phyloP scores from a whole-genome alignment of 2,113 vertebrate genomes.

The Trachemys scripta region DNA sequence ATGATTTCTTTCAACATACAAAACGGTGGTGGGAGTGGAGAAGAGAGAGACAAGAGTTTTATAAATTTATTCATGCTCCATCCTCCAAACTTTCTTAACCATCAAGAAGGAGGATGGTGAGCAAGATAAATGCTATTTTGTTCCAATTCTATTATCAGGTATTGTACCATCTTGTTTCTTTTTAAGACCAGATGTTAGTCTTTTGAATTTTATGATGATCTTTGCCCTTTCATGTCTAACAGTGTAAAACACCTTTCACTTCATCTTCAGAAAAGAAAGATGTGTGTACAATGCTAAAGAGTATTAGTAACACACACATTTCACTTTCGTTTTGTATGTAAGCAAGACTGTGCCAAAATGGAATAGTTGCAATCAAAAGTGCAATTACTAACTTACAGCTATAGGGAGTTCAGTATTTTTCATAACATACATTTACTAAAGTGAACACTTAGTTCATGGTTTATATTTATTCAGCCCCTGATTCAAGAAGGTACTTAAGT shows the following conservation, averaged over 20 bases:
- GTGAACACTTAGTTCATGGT: neutral
- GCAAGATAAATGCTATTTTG: neutral
- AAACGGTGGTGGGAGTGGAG: neutral
- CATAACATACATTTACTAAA: neutral
- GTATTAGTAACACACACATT: neutral
- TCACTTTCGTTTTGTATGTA: neutral
- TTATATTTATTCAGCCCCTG: neutral
- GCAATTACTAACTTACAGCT: neutral
- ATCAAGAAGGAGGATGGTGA: neutral
- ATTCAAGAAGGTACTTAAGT: neutral
- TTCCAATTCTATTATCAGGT: neutral
- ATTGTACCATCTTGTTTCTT: neutral
- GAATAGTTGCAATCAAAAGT: neutral
- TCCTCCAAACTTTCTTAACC: neutral
- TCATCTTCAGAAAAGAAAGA: constrained; percentile 1
- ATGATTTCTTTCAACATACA: neutral
- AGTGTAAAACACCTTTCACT: neutral
- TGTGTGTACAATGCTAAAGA: neutral
- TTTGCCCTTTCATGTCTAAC: neutral
- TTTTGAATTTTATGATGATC: neutral
- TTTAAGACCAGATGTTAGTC: constrained; percentile 19
- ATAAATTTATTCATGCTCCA: neutral
- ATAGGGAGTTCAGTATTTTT: neutral
- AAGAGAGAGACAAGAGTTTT: neutral
- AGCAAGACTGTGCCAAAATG: neutral